These are phyloP conservation scores for Allygus modestus DNA, from an alignment of 2,888 invertebrate genomes.

Conservation along the genomic window DNA sequence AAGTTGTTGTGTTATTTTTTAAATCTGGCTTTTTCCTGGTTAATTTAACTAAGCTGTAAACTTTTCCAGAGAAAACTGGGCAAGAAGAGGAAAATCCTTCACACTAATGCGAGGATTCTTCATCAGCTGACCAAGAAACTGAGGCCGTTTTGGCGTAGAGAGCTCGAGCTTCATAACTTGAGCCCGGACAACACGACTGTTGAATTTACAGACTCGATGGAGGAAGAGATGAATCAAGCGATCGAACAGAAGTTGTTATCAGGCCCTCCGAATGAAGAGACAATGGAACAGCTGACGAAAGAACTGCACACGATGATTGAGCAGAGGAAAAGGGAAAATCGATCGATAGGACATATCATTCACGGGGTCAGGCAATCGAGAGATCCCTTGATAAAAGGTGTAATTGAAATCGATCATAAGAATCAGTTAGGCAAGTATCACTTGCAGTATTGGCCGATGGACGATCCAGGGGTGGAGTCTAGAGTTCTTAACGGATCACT, in stretches of 20 bases:
- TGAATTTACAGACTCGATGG: constrained; percentile 38
- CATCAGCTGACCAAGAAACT: constrained; percentile 24
- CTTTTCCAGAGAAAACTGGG: constrained; percentile 11
- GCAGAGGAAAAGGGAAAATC: constrained; percentile 11
- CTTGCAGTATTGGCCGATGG: constrained; percentile 34
- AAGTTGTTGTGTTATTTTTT: too few species aligned
- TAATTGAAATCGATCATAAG: neutral
- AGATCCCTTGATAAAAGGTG: constrained; percentile 21
- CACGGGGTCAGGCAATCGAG: neutral
- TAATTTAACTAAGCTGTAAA: too few species aligned
- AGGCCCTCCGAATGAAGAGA: constrained; percentile 16
- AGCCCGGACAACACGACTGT: constrained; percentile 45
- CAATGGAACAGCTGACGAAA: constrained; percentile 4
- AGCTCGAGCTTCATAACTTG: constrained; percentile 4
- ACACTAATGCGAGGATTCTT: neutral
- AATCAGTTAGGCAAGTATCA: constrained; percentile 3
- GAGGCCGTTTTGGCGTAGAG: constrained; percentile 23
- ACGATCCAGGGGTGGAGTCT: neutral
- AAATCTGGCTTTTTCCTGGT: too few species aligned
- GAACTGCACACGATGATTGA: constrained; percentile 12
- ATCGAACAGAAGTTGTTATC: constrained; percentile 2
- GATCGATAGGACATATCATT: constrained; percentile 24
- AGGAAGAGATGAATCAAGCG: constrained; percentile 11
- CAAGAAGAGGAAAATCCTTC: constrained; percentile 14
- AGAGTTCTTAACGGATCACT: constrained; percentile 13